A percentile compares a stretch with the other conserved stretches of the same genome.
phyloP scores from a whole-genome alignment of 2,888 invertebrate genomes.

The Lamproptera curius region DNA sequence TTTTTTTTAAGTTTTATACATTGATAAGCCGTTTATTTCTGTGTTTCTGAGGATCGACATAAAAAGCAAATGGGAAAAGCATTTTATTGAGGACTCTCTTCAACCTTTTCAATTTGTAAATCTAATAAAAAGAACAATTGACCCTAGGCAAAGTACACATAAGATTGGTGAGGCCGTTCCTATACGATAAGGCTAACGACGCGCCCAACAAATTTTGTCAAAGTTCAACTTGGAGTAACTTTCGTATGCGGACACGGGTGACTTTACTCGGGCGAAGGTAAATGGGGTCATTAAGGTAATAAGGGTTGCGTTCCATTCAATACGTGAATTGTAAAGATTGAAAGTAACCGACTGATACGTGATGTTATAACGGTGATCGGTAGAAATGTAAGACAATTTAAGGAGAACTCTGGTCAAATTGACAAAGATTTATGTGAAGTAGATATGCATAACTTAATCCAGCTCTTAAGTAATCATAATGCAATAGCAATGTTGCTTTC shows the following conservation, averaged over 20 bases:
- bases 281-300: constrained; percentile 14
- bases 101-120: too few species aligned
- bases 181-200: constrained; percentile 7
- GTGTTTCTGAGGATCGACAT: too few species aligned
- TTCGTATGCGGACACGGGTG: neutral
- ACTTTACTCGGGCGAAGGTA: constrained; percentile 9
- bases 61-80: too few species aligned
- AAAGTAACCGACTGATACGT: neutral
- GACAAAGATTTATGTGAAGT: too few species aligned
- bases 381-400: too few species aligned
- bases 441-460: too few species aligned
- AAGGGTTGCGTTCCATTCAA: constrained; percentile 7
- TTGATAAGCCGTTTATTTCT: too few species aligned
- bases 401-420: too few species aligned
- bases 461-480: too few species aligned
- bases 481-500: too few species aligned
- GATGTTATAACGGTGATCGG: neutral
- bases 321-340: neutral
- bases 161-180: constrained; percentile 9
- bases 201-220: neutral
- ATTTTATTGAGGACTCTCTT: too few species aligned
- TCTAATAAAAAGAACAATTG: constrained; percentile 11
- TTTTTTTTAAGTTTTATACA: too few species aligned
- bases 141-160: constrained; percentile 7
- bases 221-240: neutral